phyloP scores from a whole-genome alignment of 2,113 vertebrate species.

The Epinephelus fuscoguttatus region DNA sequence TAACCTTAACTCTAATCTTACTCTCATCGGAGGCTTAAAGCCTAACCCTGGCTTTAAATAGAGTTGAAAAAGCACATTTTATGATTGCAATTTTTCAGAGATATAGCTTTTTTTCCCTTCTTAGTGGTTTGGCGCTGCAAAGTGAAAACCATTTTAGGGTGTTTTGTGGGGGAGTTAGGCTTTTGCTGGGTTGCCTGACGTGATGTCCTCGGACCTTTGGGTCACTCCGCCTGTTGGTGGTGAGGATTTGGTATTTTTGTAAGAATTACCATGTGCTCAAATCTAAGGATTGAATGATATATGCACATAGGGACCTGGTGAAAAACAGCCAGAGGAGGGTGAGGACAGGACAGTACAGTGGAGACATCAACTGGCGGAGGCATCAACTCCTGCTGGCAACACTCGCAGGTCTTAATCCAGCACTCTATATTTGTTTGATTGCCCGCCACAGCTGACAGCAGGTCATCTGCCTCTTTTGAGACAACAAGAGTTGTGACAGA shows the following conservation, averaged over 20 bases:
- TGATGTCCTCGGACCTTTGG: conserved; percentile 47
- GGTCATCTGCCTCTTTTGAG: conserved; percentile 50
- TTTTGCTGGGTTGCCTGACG: conserved; percentile 37
- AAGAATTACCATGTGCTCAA: conserved; percentile 53
- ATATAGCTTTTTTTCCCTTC: conserved; percentile 24
- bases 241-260: conserved; percentile 63
- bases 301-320: conserved; percentile 38
- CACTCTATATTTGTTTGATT: conserved; percentile 72
- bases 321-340: conserved; percentile 36
- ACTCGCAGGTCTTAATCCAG: conserved; percentile 32
- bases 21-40: conserved; percentile 59
- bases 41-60: conserved; percentile 63
- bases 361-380: conserved; percentile 44
- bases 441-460: conserved; percentile 72
- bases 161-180: conserved; percentile 56
- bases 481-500: conserved; percentile 38
- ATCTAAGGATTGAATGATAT: conserved; percentile 63
- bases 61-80: conserved; percentile 66
- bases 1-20: conserved; percentile 69
- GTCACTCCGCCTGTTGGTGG: conserved; percentile 44
- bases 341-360: conserved; percentile 24
- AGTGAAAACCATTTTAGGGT: conserved; percentile 56
- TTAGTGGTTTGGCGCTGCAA: conserved; percentile 59
- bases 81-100: conserved; percentile 63
- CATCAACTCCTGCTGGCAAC: conserved; percentile 36